Evolutionary conservation across 2,797 vertebrate species (phyloP).

Genomic region (Garrulus glandarius): DNA sequence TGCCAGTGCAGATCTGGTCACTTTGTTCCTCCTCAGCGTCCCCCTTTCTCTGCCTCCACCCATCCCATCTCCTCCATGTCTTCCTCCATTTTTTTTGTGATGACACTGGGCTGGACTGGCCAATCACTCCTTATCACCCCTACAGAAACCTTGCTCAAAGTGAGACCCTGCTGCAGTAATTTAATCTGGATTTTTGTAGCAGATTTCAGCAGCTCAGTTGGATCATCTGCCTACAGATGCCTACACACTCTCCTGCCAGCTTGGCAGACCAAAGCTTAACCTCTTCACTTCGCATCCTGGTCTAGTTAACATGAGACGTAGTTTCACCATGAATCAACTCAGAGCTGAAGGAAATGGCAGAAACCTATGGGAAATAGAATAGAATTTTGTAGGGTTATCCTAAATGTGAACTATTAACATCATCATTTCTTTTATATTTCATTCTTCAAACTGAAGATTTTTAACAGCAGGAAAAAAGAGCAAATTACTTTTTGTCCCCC

Average conservation of each 20-base stretch:
- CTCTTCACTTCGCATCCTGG: not conserved
- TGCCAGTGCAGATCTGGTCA: not conserved
- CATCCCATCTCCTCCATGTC: not conserved
- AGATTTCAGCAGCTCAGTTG: not conserved
- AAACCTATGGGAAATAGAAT: not conserved
- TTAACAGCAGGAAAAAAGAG: not conserved
- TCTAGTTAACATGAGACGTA: not conserved
- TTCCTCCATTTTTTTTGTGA: not conserved
- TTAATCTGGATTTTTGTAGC: not conserved
- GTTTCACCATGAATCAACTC: not conserved
- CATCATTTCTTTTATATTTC: accelerated
- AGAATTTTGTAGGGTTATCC: not conserved
- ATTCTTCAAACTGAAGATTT: not conserved
- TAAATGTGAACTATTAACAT: not conserved
- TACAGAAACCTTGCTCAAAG: not conserved
- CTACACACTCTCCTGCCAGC: not conserved
- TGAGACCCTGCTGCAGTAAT: not conserved
- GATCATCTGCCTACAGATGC: not conserved
- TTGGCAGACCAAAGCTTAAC: not conserved
- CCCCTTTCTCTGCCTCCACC: not conserved
- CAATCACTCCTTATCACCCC: not conserved
- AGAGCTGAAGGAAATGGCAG: not conserved
- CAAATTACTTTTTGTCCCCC: not conserved
- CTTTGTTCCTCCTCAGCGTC: not conserved
- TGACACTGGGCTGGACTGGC: not conserved